These are phyloP conservation scores for Lasioglossum calceatum DNA, from an alignment of 2,888 invertebrate species.

Conservation along the genomic window DNA sequence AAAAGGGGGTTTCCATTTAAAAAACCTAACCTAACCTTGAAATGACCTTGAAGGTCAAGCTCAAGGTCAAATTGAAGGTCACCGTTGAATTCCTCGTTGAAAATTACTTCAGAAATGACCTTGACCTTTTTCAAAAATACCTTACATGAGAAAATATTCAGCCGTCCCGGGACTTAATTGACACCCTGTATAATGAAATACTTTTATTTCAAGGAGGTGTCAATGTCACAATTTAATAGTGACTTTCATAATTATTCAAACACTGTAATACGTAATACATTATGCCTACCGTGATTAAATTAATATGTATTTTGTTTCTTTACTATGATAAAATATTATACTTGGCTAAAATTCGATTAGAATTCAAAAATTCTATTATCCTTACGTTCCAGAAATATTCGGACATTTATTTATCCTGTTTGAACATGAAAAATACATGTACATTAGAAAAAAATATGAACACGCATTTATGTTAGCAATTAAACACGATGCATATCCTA, in stretches of 20 bases:
- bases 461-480: background rate
- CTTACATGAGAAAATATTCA: too few species aligned
- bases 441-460: too few species aligned
- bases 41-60: too few species aligned
- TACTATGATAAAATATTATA: background rate
- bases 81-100: too few species aligned
- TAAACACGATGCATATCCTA: background rate
- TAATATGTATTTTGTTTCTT: background rate
- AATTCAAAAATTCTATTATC: background rate
- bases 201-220: background rate
- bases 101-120: too few species aligned
- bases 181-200: background rate
- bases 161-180: too few species aligned
- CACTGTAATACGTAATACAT: background rate
- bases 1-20: too few species aligned
- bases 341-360: background rate
- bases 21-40: too few species aligned
- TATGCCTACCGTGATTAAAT: background rate
- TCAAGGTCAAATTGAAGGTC: too few species aligned
- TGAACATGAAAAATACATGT: background rate
- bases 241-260: background rate
- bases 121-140: too few species aligned
- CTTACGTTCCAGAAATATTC: background rate
- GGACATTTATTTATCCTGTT: background rate
- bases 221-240: too few species aligned